Percentiles rank a stretch among this genome's conserved stretches.
These are phyloP conservation scores for Conchocele bisecta DNA, from an alignment of 2,888 invertebrate genomes.

Conservation along the genomic window DNA sequence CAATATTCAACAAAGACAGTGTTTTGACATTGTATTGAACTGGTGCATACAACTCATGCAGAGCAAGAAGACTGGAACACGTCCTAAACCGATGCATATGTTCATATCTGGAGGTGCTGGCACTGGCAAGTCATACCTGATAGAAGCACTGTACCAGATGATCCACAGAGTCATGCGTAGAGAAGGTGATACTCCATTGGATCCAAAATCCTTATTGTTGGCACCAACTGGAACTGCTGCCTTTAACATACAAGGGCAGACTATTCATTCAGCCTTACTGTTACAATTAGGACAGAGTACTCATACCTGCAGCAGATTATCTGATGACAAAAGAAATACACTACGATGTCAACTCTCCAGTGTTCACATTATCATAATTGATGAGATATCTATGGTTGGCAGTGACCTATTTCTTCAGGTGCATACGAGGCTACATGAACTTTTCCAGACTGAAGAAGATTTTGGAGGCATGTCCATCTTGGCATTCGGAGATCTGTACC, in stretches of 20 bases:
- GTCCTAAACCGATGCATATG: conserved; percentile 35
- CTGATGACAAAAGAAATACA: conserved; percentile 27
- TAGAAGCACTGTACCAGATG: conserved; percentile 24
- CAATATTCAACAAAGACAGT: conserved; percentile 17
- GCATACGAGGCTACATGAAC: neutral
- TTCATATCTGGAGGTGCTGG: conserved; percentile 47
- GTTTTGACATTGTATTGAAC: conserved; percentile 16
- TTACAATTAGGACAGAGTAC: neutral
- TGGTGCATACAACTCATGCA: conserved; percentile 28
- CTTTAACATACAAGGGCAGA: conserved; percentile 22
- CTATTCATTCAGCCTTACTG: conserved; percentile 29
- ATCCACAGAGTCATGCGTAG: conserved; percentile 17
- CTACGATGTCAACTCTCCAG: conserved; percentile 8
- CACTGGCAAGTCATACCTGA: conserved; percentile 45
- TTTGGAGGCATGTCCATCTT: conserved; percentile 12
- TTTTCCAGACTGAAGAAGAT: neutral
- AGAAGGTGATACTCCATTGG: conserved; percentile 22
- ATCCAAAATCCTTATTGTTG: conserved; percentile 6
- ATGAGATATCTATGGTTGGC: conserved; percentile 33
- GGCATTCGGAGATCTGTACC: conserved; percentile 14
- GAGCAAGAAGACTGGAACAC: conserved; percentile 18
- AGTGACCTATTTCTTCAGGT: conserved; percentile 11
- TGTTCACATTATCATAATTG: conserved; percentile 15
- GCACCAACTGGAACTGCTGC: conserved; percentile 33
- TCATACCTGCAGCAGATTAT: conserved; percentile 11